Percentiles rank a stretch among this genome's conserved stretches.
phyloP scores from a whole-genome alignment of 2,113 vertebrate species.

The Mus musculus region DNA sequence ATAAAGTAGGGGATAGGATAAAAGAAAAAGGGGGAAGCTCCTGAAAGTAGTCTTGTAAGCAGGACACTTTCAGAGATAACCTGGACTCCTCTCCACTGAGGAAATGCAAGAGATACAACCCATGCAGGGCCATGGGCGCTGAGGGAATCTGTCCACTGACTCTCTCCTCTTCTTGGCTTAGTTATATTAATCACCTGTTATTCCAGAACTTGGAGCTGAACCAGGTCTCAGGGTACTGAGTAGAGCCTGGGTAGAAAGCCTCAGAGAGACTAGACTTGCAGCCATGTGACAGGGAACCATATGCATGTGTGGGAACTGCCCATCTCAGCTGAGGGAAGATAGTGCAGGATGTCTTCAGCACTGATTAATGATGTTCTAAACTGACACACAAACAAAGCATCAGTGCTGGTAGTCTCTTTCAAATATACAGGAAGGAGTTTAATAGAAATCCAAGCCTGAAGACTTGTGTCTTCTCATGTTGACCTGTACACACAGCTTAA shows the following conservation, averaged over 20 bases:
- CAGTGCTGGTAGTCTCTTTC: neutral
- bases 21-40: neutral
- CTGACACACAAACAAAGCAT: neutral
- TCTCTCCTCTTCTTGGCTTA: neutral
- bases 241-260: neutral
- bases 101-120: neutral
- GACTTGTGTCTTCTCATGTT: neutral
- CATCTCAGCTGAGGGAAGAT: neutral
- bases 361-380: neutral
- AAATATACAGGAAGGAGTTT: neutral
- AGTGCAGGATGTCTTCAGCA: neutral
- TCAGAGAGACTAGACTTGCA: neutral
- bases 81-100: neutral
- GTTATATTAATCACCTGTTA: neutral
- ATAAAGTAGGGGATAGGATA: neutral
- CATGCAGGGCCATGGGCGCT: neutral
- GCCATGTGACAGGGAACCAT: neutral
- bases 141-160: neutral
- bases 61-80: neutral
- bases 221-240: neutral
- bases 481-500: neutral
- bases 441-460: slow-evolving; percentile 18
- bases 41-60: neutral
- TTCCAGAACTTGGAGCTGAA: slow-evolving; percentile 23
- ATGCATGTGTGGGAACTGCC: neutral